Evolutionary conservation across 2,888 invertebrate species (phyloP).

Genomic region (Tetropium fuscum): DNA sequence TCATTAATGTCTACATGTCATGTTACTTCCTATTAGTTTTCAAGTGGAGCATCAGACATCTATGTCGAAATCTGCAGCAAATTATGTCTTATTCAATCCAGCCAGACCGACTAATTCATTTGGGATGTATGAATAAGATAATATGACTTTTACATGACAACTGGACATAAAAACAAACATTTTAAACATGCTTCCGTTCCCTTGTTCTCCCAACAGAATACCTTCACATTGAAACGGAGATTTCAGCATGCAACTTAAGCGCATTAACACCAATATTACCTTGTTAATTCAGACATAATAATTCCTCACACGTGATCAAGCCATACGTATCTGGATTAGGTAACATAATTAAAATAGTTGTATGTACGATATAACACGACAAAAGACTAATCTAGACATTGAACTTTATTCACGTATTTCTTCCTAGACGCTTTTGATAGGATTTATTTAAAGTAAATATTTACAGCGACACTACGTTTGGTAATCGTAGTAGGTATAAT

Average conservation of each 20-base stretch:
- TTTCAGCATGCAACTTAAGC: slow-evolving; percentile 11
- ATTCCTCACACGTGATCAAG: slow-evolving; percentile 17
- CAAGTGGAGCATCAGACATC: too few relatives aligned
- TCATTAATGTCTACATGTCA: too few relatives aligned
- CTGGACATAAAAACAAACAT: slow-evolving; percentile 19
- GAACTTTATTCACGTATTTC: slow-evolving; percentile 10
- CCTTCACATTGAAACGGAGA: slow-evolving; percentile 9
- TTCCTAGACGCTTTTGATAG: slow-evolving; percentile 7
- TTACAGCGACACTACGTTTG: neutral
- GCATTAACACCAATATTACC: slow-evolving; percentile 21
- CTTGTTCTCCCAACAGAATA: slow-evolving; percentile 26
- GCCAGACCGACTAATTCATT: slow-evolving; percentile 4
- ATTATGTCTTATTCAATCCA: too few relatives aligned
- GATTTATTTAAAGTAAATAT: slow-evolving; percentile 14
- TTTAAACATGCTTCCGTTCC: slow-evolving; percentile 27
- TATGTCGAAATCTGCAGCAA: too few relatives aligned
- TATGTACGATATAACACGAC: neutral
- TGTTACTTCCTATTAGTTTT: too few relatives aligned
- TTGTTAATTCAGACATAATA: slow-evolving; percentile 21
- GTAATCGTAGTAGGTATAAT: too few relatives aligned
- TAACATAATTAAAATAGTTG: slow-evolving; percentile 15
- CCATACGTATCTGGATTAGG: slow-evolving; percentile 23
- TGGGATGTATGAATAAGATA: neutral
- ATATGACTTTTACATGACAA: slow-evolving; percentile 23
- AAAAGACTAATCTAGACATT: slow-evolving; percentile 6